Evolutionary conservation across 2,888 invertebrate species (phyloP), one percentile per base, ranked within the genome.

Genomic region (Parnassius apollo): DNA sequence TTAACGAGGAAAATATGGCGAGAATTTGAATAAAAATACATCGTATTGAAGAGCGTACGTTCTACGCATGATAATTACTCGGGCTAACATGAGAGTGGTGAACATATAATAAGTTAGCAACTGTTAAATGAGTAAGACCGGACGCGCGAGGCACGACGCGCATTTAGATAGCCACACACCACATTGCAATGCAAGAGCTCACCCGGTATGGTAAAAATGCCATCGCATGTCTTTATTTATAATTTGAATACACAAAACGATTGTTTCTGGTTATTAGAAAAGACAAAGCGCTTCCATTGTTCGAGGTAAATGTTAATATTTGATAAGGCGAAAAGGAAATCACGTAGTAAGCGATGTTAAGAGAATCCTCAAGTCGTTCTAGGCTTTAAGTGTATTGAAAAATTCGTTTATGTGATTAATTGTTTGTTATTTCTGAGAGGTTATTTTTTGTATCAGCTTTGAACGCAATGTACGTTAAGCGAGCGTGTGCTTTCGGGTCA

Each of bases 201-300:
- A 69, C 82, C 85, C 72, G 74, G 81, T 87, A 86, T 85, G 89
- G 90, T 85, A 88, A 88, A 86, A 89, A 90, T 89, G 81, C 89
- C 90, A 85, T 87, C 83, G 83, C 84, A 68, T 63, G 64, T 65
- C 71, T 69, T 69, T 66, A 68, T 88, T 86, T 84, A 88, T 78
- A 82, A 82, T 88, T 86, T 85, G 77, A 82, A 83, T 85, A 82
- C 77, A 79, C 78, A 75, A 73, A 77, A 80, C 83, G 78, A 87
- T 85, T 84, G 86, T 84, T 81, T 80, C 80, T 79, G 77, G 80
- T 82, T 83, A 84, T 81, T 84, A 83, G 77, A 80, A 78, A 77
- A 84, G 82, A 88, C 87, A 88, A 89, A 86, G 81, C 82, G 78
- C 80, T 80, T 81, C 79, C 83, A 71, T 74, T 68, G 66, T 71